phyloP scores from a whole-genome alignment of 2,797 vertebrate genomes.

The Hippopotamyrus pictus region DNA sequence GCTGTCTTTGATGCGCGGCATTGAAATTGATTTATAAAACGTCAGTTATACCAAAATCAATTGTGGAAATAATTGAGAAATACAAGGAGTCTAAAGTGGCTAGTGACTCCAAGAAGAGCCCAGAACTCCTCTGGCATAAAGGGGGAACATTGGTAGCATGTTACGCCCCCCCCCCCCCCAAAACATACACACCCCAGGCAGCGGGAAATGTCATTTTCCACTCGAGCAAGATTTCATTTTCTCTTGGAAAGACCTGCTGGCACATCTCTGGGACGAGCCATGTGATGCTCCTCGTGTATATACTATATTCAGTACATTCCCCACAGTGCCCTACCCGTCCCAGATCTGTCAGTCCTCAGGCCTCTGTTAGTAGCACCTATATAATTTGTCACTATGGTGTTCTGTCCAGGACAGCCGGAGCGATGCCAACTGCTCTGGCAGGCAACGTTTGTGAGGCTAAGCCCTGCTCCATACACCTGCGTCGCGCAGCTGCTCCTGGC shows the following conservation, averaged over 20 bases:
- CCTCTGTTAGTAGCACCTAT: neutral
- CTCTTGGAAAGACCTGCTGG: neutral
- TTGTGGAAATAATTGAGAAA: neutral
- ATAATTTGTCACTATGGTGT: neutral
- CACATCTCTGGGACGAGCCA: neutral
- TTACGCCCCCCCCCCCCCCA: neutral
- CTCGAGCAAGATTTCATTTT: constrained; percentile 3
- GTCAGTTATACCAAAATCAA: neutral
- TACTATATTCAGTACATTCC: neutral
- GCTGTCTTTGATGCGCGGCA: neutral
- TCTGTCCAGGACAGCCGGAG: neutral
- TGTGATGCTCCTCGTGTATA: neutral
- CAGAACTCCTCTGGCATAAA: neutral
- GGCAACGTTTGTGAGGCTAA: neutral
- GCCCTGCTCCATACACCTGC: too few species aligned
- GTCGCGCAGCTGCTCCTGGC: neutral
- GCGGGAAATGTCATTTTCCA: neutral
- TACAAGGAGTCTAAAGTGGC: neutral
- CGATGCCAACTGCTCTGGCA: neutral
- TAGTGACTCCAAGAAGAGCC: neutral
- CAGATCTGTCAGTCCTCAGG: constrained; percentile 2
- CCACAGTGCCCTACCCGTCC: neutral
- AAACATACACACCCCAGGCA: constrained; percentile 6
- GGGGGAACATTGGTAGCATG: neutral
- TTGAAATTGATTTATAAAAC: neutral